These are phyloP conservation scores for Astur gentilis DNA, from an alignment of 2,113 vertebrate species.

Conservation along the genomic window DNA sequence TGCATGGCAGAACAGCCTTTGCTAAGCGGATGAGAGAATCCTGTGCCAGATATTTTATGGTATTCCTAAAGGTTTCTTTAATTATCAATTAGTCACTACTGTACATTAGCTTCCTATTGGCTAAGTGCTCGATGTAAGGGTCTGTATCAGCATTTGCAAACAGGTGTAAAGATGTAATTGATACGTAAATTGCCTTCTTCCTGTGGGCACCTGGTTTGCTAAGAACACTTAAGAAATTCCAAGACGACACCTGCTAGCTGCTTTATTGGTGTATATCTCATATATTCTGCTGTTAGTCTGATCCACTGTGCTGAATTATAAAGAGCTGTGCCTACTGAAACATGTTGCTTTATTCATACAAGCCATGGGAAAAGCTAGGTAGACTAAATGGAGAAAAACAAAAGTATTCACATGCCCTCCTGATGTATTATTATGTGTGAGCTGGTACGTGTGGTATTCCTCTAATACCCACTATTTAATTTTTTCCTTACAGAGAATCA, in stretches of 20 bases:
- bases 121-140: neutral
- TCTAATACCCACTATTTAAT: neutral
- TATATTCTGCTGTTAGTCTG: neutral
- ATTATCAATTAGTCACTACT: slow-evolving; percentile 31
- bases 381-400: neutral
- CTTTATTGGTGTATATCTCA: slow-evolving; percentile 22
- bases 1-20: slow-evolving; percentile 1
- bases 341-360: neutral
- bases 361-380: neutral
- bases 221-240: slow-evolving; percentile 55
- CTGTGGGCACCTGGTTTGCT: slow-evolving; percentile 53
- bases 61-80: slow-evolving; percentile 53
- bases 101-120: slow-evolving; percentile 31
- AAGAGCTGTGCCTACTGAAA: neutral
- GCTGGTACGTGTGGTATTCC: neutral
- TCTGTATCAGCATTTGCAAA: slow-evolving; percentile 36
- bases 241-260: slow-evolving; percentile 40
- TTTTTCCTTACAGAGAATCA: neutral
- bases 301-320: neutral
- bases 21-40: neutral
- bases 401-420: neutral
- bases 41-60: slow-evolving; percentile 9
- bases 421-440: fast-evolving
- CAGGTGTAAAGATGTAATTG: slow-evolving; percentile 55
- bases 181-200: slow-evolving; percentile 52